Evolutionary conservation across 1,140 invertebrate species (phyloP).

Genomic region (Macrostomum lignano): DNA sequence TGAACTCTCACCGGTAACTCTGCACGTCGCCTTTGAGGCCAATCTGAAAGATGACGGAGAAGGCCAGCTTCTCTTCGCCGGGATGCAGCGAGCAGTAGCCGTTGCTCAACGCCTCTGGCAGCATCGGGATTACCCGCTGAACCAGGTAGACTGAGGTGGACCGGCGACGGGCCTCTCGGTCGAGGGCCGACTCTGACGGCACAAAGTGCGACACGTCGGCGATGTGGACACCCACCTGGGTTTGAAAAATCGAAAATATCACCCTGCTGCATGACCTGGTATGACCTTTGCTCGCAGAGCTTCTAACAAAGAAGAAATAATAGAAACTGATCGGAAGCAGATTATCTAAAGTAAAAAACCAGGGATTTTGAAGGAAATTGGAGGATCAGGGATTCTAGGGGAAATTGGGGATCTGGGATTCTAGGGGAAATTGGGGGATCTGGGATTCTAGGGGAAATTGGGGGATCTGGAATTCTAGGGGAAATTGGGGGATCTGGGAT

Average conservation of each 20-base stretch:
- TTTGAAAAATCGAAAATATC: conserved; percentile 14
- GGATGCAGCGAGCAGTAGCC: conserved; percentile 55
- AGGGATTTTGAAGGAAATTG: too few relatives aligned
- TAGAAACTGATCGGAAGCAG: too few relatives aligned
- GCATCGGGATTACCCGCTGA: conserved; percentile 44
- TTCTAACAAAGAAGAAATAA: too few relatives aligned
- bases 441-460: too few relatives aligned
- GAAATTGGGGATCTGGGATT: too few relatives aligned
- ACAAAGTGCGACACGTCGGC: conserved; percentile 30
- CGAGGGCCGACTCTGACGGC: conserved; percentile 22
- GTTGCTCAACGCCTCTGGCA: conserved; percentile 50
- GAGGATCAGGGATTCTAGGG: too few relatives aligned
- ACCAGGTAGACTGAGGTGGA: conserved; percentile 28
- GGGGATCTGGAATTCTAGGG: too few relatives aligned
- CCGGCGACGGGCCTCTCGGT: conserved; percentile 22
- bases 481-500: too few relatives aligned
- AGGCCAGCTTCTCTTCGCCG: conserved; percentile 48
- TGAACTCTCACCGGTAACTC: too few relatives aligned
- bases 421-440: too few relatives aligned
- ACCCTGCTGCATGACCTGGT: not conserved
- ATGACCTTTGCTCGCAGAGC: too few relatives aligned
- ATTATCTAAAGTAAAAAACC: too few relatives aligned
- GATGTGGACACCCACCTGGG: conserved; percentile 32
- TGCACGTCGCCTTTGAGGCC: conserved; percentile 23
- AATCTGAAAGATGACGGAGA: conserved; percentile 53